A percentile compares a stretch with the other conserved stretches of the same genome.
Evolutionary conservation across 2,113 vertebrate genomes (phyloP).

Genomic region (Brachyistius frenatus): DNA sequence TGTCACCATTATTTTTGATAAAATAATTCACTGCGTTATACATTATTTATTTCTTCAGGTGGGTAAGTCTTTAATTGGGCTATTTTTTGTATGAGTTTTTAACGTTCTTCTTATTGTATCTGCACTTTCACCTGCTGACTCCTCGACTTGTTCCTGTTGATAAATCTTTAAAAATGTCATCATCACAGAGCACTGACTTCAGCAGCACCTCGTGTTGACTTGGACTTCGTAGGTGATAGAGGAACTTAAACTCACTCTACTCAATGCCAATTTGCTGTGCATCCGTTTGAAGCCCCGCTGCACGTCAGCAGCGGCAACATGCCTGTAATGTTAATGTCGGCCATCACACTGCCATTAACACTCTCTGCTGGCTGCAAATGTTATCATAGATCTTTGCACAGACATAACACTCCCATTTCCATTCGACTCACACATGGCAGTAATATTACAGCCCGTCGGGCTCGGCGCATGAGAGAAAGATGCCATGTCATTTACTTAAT

Average conservation of each 20-base stretch:
- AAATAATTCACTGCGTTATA: too few relatives aligned
- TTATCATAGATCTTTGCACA: slow-evolving; percentile 57
- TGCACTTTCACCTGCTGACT: too few relatives aligned
- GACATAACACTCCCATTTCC: slow-evolving; percentile 50
- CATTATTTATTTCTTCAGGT: too few relatives aligned
- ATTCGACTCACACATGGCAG: slow-evolving; percentile 44
- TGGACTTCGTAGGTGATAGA: not conserved
- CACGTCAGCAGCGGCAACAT: slow-evolving; percentile 52
- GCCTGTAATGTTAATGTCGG: slow-evolving; percentile 63
- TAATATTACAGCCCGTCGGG: slow-evolving; percentile 34
- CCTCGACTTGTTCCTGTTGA: not conserved
- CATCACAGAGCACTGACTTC: not conserved
- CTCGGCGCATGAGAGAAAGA: slow-evolving; percentile 42
- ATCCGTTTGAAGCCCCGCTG: slow-evolving; percentile 35
- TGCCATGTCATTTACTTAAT: slow-evolving; percentile 70
- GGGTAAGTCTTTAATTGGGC: too few relatives aligned
- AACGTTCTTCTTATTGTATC: too few relatives aligned
- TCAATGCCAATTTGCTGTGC: slow-evolving; percentile 14
- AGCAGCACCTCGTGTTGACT: not conserved
- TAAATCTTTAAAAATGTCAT: not conserved
- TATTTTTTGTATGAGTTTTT: too few relatives aligned
- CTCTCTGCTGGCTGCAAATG: slow-evolving; percentile 52
- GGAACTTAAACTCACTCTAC: slow-evolving; percentile 20
- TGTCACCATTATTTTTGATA: too few relatives aligned
- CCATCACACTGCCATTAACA: slow-evolving; percentile 57